Evolutionary conservation across 2,797 vertebrate genomes (phyloP).

Genomic region (Potorous gilbertii): DNA sequence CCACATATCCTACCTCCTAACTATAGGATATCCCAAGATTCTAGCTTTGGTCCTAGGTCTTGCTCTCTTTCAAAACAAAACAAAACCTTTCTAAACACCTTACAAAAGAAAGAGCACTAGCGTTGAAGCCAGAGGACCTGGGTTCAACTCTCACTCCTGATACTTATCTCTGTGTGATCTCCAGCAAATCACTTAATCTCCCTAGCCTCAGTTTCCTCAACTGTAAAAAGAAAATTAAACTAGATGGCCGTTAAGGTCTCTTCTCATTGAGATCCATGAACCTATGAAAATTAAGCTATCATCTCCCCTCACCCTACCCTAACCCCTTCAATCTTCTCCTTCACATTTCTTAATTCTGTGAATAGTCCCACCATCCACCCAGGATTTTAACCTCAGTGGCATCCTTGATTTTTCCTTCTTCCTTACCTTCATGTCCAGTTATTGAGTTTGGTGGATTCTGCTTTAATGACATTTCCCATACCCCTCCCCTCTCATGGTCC

Average conservation of each 20-base stretch:
- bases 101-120: no score
- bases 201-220: not conserved
- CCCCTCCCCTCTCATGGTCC: not conserved
- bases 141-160: not conserved
- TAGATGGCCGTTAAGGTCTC: not conserved
- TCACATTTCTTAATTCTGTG: not conserved
- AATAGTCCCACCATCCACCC: not conserved
- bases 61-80: not conserved
- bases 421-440: not conserved
- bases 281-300: not conserved
- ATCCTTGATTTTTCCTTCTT: not conserved
- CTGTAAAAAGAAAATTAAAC: not conserved
- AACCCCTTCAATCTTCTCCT: not conserved
- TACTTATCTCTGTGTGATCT: not conserved
- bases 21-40: not conserved
- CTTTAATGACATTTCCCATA: not conserved
- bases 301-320: not conserved
- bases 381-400: not conserved
- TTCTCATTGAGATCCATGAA: not conserved
- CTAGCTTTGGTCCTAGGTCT: not conserved
- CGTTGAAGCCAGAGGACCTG: not conserved
- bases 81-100: no score
- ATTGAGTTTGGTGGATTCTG: not conserved
- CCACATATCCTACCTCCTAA: not conserved
- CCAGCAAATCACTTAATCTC: not conserved